Conservation (phyloP, 2,888 invertebrate species). For the Anaspis maculata region DNA sequence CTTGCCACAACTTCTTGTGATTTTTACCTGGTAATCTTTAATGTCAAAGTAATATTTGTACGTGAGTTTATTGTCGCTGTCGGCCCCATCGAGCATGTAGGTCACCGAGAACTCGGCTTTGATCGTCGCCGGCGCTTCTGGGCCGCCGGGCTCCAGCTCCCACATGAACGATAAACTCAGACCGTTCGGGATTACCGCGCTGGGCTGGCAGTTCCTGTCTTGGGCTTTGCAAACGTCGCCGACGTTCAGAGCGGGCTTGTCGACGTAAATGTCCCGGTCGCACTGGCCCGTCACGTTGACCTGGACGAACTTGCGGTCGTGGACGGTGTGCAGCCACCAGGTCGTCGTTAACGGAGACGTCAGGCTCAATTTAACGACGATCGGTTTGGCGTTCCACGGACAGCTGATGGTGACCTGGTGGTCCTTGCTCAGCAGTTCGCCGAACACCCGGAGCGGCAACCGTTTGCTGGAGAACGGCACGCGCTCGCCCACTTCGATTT, state of each 20-base stretch:
- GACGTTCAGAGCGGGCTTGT: conserved; percentile 26
- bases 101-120: conserved; percentile 57
- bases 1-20: not conserved
- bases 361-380: conserved; percentile 70
- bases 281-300: conserved; percentile 58
- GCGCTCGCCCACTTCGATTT: conserved; percentile 33
- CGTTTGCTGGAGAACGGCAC: conserved; percentile 31
- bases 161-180: conserved; percentile 76
- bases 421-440: conserved; percentile 64
- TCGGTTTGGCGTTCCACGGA: conserved; percentile 68
- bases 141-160: conserved; percentile 48
- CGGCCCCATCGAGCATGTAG: conserved; percentile 44
- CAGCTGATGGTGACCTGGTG: conserved; percentile 60
- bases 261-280: conserved; percentile 29
- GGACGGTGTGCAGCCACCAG: conserved; percentile 76
- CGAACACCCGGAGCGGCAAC: conserved; percentile 53
- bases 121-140: conserved; percentile 42
- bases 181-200: conserved; percentile 59
- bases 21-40: conserved; percentile 63
- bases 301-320: conserved; percentile 78
- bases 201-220: conserved; percentile 30
- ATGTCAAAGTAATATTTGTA: conserved; percentile 70
- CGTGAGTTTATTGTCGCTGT: conserved; percentile 33
- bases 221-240: conserved; percentile 26
- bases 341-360: conserved; percentile 72